Conservation (phyloP, 1,140 invertebrate species). For the Caenorhabditis elegans region DNA sequence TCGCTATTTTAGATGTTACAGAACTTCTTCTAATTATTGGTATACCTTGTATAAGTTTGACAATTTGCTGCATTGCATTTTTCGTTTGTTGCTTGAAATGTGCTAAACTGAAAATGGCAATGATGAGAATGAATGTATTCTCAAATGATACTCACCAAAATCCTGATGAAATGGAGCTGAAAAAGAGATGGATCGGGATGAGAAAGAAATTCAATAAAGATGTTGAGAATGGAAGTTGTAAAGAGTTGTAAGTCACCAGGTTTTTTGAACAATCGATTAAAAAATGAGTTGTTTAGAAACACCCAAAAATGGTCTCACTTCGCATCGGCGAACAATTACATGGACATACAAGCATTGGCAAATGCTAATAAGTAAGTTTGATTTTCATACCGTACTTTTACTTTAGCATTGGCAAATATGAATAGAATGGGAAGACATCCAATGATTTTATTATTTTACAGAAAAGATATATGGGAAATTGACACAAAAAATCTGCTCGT, state of each 20-base stretch:
- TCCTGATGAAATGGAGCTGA: not conserved
- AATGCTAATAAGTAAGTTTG: slow-evolving; percentile 13
- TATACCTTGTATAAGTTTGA: not conserved
- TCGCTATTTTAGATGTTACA: not conserved
- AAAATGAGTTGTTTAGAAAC: not conserved
- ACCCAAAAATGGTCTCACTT: not conserved
- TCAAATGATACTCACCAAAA: not conserved
- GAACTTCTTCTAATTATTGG: not conserved
- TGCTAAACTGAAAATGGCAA: not conserved
- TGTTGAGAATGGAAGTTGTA: not conserved
- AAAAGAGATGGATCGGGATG: not conserved
- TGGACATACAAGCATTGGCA: slow-evolving; percentile 24
- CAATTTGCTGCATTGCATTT: slow-evolving; percentile 3
- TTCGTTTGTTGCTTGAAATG: slow-evolving; percentile 17
- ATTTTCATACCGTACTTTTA: no score
- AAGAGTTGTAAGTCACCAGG: not conserved
- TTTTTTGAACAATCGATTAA: not conserved
- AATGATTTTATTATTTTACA: not conserved
- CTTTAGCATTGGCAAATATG: no score
- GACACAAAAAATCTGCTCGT: slow-evolving; percentile 23
- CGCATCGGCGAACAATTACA: slow-evolving; percentile 34
- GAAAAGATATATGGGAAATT: slow-evolving; percentile 40
- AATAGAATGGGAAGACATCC: not conserved
- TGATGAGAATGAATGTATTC: slow-evolving; percentile 10
- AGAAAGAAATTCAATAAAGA: not conserved